Conservation (phyloP, 2,797 vertebrate species). For the Muscicapa striata region DNA sequence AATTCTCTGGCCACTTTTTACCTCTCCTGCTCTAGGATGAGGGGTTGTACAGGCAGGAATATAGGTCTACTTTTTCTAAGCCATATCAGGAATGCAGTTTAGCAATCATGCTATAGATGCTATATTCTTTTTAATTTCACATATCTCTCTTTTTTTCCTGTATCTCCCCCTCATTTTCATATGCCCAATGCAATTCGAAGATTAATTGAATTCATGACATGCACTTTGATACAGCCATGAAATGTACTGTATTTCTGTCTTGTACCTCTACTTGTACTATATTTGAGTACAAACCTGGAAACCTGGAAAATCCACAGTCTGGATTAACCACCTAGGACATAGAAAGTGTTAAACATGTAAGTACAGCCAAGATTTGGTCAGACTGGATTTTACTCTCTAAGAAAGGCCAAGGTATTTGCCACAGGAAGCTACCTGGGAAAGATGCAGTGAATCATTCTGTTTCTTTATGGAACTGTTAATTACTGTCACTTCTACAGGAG, state of each 20-base stretch:
- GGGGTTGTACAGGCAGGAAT: not conserved
- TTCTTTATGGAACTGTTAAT: not conserved
- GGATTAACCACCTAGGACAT: not conserved
- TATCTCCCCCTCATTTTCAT: not conserved
- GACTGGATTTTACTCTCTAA: not conserved
- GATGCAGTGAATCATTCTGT: not conserved
- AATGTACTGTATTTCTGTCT: not conserved
- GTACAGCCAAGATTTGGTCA: not conserved
- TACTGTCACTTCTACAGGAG: not conserved
- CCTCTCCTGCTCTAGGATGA: not conserved
- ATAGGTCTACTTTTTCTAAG: not conserved
- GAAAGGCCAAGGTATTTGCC: not conserved
- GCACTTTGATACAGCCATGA: not conserved
- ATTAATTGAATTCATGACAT: not conserved
- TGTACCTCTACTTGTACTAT: not conserved
- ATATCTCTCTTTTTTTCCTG: not conserved
- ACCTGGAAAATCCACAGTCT: not conserved
- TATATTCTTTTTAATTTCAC: not conserved
- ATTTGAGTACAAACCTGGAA: not conserved
- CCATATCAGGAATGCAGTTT: not conserved
- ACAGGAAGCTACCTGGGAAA: not conserved
- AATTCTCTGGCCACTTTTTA: not conserved
- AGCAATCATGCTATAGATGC: not conserved
- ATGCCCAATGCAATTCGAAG: not conserved
- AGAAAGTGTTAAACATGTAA: not conserved